A percentile compares a stretch with the other conserved stretches of the same genome.
Evolutionary conservation across 2,797 vertebrate genomes (phyloP).

Genomic region (Pagetopsis macropterus): DNA sequence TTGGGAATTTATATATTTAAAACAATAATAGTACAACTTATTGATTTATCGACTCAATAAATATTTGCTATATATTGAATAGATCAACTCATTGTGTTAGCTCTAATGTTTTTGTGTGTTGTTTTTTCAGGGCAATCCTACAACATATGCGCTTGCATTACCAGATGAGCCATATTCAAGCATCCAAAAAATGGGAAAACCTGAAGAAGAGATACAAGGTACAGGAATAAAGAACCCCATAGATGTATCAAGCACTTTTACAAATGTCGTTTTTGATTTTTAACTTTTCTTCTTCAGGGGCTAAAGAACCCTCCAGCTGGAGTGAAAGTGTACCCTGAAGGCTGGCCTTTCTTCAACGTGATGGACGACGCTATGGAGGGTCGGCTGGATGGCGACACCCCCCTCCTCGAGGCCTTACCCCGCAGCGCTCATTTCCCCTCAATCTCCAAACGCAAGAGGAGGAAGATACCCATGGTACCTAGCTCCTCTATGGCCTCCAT

Average conservation of each 20-base stretch:
- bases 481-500: not conserved
- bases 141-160: slow-evolving; percentile 79
- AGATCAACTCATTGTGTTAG: not conserved
- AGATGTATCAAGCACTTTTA: not conserved
- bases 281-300: slow-evolving; percentile 59
- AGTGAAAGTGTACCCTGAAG: slow-evolving; percentile 64
- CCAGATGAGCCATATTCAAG: slow-evolving; percentile 78
- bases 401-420: slow-evolving; percentile 49
- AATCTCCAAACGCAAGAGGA: slow-evolving; percentile 59
- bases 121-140: slow-evolving; percentile 73
- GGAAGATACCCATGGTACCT: slow-evolving; percentile 9
- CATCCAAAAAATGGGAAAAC: slow-evolving; percentile 84
- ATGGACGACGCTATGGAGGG: slow-evolving; percentile 79
- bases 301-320: slow-evolving; percentile 76
- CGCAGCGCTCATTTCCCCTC: slow-evolving; percentile 48
- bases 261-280: not conserved
- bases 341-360: slow-evolving; percentile 75
- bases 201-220: slow-evolving; percentile 83
- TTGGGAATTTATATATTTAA: not conserved
- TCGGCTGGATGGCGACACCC: slow-evolving; percentile 60
- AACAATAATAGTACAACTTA: not conserved
- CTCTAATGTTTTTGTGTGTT: not conserved
- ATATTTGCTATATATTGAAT: no score
- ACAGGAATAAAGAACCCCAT: not conserved
- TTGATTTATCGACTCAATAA: no score